Base-by-base conservation (phyloP, 2,113 vertebrate genomes). In the Sula dactylatra region DNA sequence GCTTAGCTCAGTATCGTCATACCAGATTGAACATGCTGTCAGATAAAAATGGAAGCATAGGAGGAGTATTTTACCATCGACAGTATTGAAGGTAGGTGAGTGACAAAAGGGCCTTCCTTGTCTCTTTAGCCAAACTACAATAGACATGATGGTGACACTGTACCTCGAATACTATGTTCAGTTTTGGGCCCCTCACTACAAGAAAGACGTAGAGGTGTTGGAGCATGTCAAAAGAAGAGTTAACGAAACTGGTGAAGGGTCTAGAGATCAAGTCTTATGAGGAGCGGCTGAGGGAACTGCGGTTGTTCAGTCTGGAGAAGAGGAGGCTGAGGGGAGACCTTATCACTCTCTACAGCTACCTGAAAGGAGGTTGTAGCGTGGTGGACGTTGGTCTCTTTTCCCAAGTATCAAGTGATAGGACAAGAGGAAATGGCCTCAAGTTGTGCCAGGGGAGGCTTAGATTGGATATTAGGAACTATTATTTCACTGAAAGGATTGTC, bases 181-280 rank as follows among this genome's bases (percentile, higher is more conserved):
- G 6, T 54, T 84, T 47, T 64, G 34, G 11, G 16, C 11, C 7
- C 22, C 34, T 76, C n/a, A 47, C n/a, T 56, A 34, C 27, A 76
- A 20, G 9, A 58, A 25, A 16, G 26, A 70, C 18, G 34, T 11
- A 10, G 22, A 49, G 17, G 13, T 21, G 29, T 22, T 59, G 24
- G 29, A 59, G 29, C 0, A 1, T 3, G 0, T 34, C 17, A 44
- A 70, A 17, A 27, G 50, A 32, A 15, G 22, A 16, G 8, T 38
- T 38, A n/a, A 27, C 3, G 3, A 44, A 44, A 31, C 31, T n/a
- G 13, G 36, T 44, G 61, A 66, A 17, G 15, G 16, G 21, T 62
- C n/a, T 62, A 19, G 8, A 62, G 47, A 2, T 40, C 1, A 62
- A 44, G 44, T 44, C 44, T 44, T 44, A 44, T 44, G 44, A 44